Evolutionary conservation across 2,888 invertebrate genomes (phyloP), one percentile per base, ranked within the genome.

Genomic region (Drosophila meridiana): DNA sequence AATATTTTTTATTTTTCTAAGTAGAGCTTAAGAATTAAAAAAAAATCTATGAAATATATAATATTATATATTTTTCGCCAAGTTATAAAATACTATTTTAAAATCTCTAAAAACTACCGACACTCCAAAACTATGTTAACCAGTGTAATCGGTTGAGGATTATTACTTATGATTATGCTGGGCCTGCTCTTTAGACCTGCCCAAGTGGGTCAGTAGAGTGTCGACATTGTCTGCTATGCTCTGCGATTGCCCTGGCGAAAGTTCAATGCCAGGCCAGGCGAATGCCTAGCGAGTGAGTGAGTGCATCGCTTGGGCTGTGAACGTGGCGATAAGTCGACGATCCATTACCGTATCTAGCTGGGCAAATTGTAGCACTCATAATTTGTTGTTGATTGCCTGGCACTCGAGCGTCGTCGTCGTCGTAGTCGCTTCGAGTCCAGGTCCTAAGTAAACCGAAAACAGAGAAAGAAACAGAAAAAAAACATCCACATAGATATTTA

Each of bases 311-410:
- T 70, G 3, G 57, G 59, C 73, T 59, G 30, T 32, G 66, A 70
- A 73, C 36, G 47, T 26, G 48, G 7, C 57, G 78, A 79, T 73
- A 75, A 72, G 74, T 55, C 57, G 42, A 53, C 30, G 40, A 58
- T 69, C 58, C 65, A 81, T 81, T 81, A 78, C 62, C 78, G 68
- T 80, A 76, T 68, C 66, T 43, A 43, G 61, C 63, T 67, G 66
- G 72, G 79, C 75, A 88, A 83, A 89, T 78, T 88, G 83, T 90
- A 83, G 90, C 87, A 89, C 88, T 85, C 85, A 86, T 86, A 86
- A 86, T 86, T 86, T 86, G 90, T 88, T 90, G 83, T 90, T 90
- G 85, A 90, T 86, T 86, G 90, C 90, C 89, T 78, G 87, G 81
- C 85, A 90, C 85, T 78, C 52, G 47, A 78, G 76, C 68, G 52